phyloP scores from a whole-genome alignment of 2,113 vertebrate genomes.

The Passer montanus region DNA sequence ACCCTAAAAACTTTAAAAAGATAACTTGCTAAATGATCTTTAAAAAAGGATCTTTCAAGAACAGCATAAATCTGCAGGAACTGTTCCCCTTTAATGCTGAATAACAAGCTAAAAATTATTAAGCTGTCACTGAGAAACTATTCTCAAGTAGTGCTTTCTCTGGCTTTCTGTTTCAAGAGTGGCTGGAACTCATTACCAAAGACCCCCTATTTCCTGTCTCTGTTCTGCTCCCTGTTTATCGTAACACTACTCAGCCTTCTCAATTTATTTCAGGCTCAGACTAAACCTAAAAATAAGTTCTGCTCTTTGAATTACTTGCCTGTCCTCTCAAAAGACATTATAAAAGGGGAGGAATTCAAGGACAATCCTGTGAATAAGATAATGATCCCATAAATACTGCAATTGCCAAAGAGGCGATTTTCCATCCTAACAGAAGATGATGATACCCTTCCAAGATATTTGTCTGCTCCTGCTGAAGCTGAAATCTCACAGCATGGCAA shows the following conservation, averaged over 20 bases:
- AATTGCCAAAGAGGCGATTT: constrained; percentile 15
- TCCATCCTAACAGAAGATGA: constrained; percentile 1
- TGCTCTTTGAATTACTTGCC: constrained; percentile 66
- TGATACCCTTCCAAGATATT: neutral
- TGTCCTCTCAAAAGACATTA: constrained; percentile 64
- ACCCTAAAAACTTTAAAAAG: constrained; percentile 68
- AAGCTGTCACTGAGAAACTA: constrained; percentile 79
- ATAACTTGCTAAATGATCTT: constrained; percentile 75
- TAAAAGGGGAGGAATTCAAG: constrained; percentile 19
- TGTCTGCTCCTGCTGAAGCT: neutral
- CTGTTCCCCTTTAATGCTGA: constrained; percentile 69
- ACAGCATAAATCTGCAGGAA: constrained; percentile 53
- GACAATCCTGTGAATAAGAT: neutral
- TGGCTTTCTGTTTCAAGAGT: constrained; percentile 76
- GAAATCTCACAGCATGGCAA: neutral
- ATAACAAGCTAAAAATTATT: constrained; percentile 73
- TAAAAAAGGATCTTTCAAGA: constrained; percentile 28
- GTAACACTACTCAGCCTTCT: constrained; percentile 68
- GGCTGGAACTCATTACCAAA: constrained; percentile 84
- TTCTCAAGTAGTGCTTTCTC: constrained; percentile 75
- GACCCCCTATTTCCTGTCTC: constrained; percentile 83
- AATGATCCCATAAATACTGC: constrained; percentile 6
- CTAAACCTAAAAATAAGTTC: constrained; percentile 77
- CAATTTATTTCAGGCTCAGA: constrained; percentile 75
- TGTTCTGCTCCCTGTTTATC: constrained; percentile 68